Conservation (phyloP, 2,797 vertebrate species). For the Sebastes matsubarae region DNA sequence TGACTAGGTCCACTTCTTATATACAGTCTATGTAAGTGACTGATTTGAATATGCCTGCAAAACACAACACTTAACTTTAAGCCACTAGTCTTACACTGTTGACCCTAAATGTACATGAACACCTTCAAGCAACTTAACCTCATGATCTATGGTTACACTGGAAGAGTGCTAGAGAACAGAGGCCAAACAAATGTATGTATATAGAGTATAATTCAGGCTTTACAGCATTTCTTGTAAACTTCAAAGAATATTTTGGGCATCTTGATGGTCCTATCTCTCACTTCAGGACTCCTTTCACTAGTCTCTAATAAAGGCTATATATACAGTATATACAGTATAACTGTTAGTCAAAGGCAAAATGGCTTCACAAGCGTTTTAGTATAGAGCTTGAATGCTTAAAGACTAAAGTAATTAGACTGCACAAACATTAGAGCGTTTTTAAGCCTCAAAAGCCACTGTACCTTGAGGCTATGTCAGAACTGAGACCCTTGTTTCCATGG, state of each 20-base stretch:
- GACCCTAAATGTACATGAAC: not conserved
- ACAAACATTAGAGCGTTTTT: not conserved
- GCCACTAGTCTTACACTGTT: not conserved
- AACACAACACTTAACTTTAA: not conserved
- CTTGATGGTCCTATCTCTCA: not conserved
- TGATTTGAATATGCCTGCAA: rapidly evolving
- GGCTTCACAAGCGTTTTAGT: not conserved
- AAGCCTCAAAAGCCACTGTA: not conserved
- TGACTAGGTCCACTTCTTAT: no score
- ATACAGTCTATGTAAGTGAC: no score
- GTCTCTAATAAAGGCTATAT: not conserved
- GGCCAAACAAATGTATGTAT: not conserved
- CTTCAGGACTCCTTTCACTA: not conserved
- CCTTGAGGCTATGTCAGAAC: not conserved
- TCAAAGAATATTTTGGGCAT: not conserved
- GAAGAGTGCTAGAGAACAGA: not conserved
- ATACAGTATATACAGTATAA: not conserved
- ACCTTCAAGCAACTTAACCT: not conserved
- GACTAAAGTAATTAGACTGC: not conserved
- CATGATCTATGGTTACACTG: not conserved
- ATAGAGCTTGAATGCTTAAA: not conserved
- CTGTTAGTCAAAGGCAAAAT: not conserved
- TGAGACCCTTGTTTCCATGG: conserved; percentile 53
- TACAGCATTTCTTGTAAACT: rapidly evolving
- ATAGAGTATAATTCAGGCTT: not conserved